Percentiles rank a stretch among this genome's conserved stretches.
Conservation (phyloP, 1,140 invertebrate species). For the Pseudomyrmex pallidus region DNA sequence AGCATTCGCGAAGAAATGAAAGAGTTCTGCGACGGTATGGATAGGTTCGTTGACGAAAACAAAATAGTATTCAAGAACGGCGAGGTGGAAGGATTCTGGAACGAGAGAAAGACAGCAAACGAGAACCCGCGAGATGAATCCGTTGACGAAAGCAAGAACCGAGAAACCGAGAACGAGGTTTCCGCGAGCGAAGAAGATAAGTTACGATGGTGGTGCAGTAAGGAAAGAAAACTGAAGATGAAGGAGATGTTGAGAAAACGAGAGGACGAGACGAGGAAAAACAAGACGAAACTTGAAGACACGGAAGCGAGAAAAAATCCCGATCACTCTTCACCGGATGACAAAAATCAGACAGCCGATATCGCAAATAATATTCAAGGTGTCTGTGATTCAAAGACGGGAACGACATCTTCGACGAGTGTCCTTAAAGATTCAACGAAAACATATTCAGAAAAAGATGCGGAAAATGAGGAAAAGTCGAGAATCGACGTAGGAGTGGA, state of each 20-base stretch:
- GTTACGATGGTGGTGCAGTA: conserved; percentile 52
- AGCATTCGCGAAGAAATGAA: conserved; percentile 75
- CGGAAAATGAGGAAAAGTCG: neutral
- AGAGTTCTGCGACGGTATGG: conserved; percentile 68
- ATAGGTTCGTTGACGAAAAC: conserved; percentile 71
- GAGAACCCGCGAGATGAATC: neutral
- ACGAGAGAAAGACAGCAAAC: neutral
- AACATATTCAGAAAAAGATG: neutral
- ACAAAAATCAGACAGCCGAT: neutral
- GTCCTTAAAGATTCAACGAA: neutral
- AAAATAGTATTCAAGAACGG: conserved; percentile 71
- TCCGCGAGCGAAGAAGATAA: neutral
- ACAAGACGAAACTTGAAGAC: neutral
- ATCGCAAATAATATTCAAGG: neutral
- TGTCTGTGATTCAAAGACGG: conserved; percentile 47
- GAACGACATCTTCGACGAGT: conserved; percentile 9
- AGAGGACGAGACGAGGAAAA: conserved; percentile 27
- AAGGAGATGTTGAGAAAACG: conserved; percentile 35
- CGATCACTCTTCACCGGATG: neutral
- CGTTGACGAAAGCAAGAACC: neutral
- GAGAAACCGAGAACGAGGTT: neutral
- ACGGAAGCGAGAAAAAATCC: neutral
- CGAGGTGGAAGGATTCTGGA: conserved; percentile 71
- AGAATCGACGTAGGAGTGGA: no score
- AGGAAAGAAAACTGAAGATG: conserved; percentile 46